Percentiles rank a stretch among this genome's conserved stretches.
These are phyloP conservation scores for Idris sp. DNA, from an alignment of 1,140 invertebrate genomes.

Conservation along the genomic window DNA sequence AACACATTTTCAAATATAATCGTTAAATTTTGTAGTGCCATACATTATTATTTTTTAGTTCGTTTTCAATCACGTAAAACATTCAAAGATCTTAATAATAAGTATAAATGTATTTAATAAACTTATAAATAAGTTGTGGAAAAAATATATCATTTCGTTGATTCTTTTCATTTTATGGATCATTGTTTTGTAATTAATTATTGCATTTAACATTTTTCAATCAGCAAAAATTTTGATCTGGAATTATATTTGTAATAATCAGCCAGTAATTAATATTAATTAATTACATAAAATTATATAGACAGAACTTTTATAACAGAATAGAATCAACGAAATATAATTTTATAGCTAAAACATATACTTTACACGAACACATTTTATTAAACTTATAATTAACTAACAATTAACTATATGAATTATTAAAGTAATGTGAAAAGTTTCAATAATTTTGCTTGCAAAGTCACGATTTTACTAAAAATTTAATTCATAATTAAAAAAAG, in stretches of 20 bases:
- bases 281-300: background rate
- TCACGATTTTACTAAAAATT: too few species aligned
- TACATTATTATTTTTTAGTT: constrained; percentile 18
- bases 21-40: constrained; percentile 15
- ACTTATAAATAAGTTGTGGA: constrained; percentile 8
- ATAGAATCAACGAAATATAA: constrained; percentile 38
- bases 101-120: constrained; percentile 29
- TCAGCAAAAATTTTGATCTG: too few species aligned
- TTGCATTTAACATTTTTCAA: too few species aligned
- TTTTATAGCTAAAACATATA: constrained; percentile 47
- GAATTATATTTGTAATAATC: too few species aligned
- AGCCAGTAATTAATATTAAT: too few species aligned
- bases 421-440: too few species aligned
- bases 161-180: constrained; percentile 30
- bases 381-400: constrained; percentile 57
- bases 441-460: too few species aligned
- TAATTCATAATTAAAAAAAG: too few species aligned
- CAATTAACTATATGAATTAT: constrained; percentile 34
- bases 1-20: constrained; percentile 16
- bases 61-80: constrained; percentile 29
- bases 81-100: constrained; percentile 30
- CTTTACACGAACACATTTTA: constrained; percentile 40
- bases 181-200: too few species aligned
- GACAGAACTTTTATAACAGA: constrained; percentile 20
- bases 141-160: constrained; percentile 36